Evolutionary conservation across 2,113 vertebrate species (phyloP).

Genomic region (Plecotus auritus): DNA sequence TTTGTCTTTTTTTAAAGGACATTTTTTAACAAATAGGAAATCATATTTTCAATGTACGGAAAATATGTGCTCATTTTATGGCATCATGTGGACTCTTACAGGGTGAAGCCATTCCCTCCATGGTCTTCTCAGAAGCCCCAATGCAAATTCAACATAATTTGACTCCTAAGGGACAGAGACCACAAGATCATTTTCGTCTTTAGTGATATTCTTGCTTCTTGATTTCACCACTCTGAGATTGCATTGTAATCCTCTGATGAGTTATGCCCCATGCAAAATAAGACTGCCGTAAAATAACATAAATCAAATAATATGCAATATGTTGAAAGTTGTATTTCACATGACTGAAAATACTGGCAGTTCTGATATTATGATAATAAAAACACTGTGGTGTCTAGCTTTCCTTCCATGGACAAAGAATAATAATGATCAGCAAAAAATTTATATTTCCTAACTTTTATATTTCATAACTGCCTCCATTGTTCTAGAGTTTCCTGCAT

Average conservation of each 20-base stretch:
- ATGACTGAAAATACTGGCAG: neutral
- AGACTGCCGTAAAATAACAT: neutral
- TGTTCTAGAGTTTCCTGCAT: conserved; percentile 18
- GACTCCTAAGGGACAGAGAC: neutral
- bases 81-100: neutral
- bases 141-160: neutral
- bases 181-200: neutral
- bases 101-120: neutral
- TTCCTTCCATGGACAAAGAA: conserved; percentile 30
- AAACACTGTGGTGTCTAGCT: neutral
- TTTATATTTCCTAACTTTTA: no score
- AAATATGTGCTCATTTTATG: neutral
- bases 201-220: conserved; percentile 13
- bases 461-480: neutral
- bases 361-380: conserved; percentile 46
- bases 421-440: neutral
- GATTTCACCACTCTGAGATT: neutral
- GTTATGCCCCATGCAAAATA: neutral
- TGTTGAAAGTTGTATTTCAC: neutral
- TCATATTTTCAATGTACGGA: neutral
- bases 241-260: neutral
- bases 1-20: neutral
- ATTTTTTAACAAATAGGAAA: neutral
- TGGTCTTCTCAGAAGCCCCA: neutral
- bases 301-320: neutral